phyloP scores from a whole-genome alignment of 2,797 vertebrate species.

The Gila robusta region DNA sequence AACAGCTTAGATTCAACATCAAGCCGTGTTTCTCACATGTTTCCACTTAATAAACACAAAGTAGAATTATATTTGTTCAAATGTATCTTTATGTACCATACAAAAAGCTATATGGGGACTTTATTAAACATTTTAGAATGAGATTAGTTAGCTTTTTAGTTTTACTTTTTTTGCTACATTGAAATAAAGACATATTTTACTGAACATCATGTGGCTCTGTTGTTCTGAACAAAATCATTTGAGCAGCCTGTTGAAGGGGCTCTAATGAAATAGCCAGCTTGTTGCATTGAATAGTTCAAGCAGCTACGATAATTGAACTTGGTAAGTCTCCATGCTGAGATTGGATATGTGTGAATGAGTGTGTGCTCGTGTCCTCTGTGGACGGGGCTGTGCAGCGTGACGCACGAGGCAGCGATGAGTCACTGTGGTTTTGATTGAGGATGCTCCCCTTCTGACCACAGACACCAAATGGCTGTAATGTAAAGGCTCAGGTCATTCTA shows the following conservation, averaged over 20 bases:
- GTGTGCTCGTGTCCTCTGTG: constrained; percentile 21
- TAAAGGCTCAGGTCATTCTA: constrained; percentile 46
- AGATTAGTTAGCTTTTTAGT: not conserved
- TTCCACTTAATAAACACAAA: not conserved
- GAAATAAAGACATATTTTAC: not conserved
- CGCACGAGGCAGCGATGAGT: constrained; percentile 62
- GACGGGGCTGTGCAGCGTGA: constrained; percentile 34
- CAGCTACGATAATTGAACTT: constrained; percentile 30
- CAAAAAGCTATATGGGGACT: too few relatives aligned
- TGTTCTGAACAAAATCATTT: not conserved
- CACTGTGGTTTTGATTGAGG: constrained; percentile 64
- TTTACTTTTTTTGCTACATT: not conserved
- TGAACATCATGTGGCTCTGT: not conserved
- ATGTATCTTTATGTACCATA: not conserved
- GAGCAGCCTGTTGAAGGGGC: constrained; percentile 8
- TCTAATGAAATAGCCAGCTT: constrained; percentile 14
- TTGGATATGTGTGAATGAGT: constrained; percentile 6
- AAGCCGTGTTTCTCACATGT: not conserved
- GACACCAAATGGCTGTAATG: constrained; percentile 26
- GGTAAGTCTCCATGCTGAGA: constrained; percentile 13
- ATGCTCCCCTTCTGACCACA: constrained; percentile 43
- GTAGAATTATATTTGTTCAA: not conserved
- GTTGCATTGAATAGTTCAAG: constrained; percentile 18
- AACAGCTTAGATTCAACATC: not conserved
- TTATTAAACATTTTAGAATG: not conserved